Evolutionary conservation across 2,797 vertebrate species (phyloP), one percentile per base, ranked within the genome.

Genomic region (Betta splendens): DNA sequence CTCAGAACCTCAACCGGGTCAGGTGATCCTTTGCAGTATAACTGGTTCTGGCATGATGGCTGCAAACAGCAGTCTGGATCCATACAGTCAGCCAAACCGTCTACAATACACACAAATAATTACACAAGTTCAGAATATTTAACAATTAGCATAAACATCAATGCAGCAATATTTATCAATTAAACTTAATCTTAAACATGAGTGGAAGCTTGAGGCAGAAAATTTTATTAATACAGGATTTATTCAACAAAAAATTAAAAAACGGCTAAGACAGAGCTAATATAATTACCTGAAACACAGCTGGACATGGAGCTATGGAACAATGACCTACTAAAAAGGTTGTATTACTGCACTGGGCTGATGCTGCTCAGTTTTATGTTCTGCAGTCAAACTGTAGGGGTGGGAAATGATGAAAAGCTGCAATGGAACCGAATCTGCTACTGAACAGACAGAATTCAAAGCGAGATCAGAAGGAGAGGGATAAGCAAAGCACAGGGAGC

Each of bases 31-130:
- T 92, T 94, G 62, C 97, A 99, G 28, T 93, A 99, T 31, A 92
- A 89, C 75, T 98, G 97, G 68, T 90, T 96, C 86, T 98, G 96
- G 91, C 97, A 99, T 39, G 96, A 94, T 6, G 93, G 94, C 86
- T 98, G 96, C 64, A 98, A 89, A 77, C 97, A 99, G 89, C 97
- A 99, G 77, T 99, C 97, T 33, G 97, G 97, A 75, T 99, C 97
- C 97, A 98, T 96, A 38, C 97, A 99, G 88, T 99, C 97, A 18
- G 83, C 79, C 72, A 99, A 88, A 17, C 97, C 97, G 62, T 99
- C 97, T 99, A 91, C 66, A 85, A 56, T 6, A 70, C 18, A 61
- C 9, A 55, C 29, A 59, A 16, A 52, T 6, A n/a, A n/a, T n/a
- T n/a, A n/a, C n/a, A n/a, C n/a, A n/a, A n/a, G n/a, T n/a, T n/a